Base-by-base conservation (phyloP, 2,888 invertebrate genomes). In the Hirtodrosophila trivittata region DNA sequence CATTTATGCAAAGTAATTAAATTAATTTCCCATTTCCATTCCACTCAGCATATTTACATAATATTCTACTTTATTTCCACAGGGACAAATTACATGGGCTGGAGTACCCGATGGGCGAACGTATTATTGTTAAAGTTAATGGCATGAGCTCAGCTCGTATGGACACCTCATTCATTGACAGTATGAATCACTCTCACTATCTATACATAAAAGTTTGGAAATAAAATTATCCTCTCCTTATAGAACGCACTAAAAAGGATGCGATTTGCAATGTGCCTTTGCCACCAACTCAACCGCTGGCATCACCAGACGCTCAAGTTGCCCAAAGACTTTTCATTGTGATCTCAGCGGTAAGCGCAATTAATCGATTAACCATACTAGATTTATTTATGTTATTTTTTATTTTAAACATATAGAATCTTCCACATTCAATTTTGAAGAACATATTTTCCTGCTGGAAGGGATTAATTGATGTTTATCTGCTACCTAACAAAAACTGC, bases 371-470 rank as follows among this genome's bases (percentile, higher is more conserved):
- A 9, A 1, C 8, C 1, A 38, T n/a, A n/a, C n/a, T n/a, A n/a
- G n/a, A n/a, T n/a, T n/a, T n/a, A n/a, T n/a, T n/a, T n/a, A n/a
- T n/a, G n/a, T n/a, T n/a, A n/a, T n/a, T n/a, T n/a, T n/a, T n/a
- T n/a, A n/a, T n/a, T n/a, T n/a, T n/a, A n/a, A n/a, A n/a, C n/a
- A n/a, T n/a, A n/a, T n/a, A 94, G 81, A 91, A 92, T 51, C 92
- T 97, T 38, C 96, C 97, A 9, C 94, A 96, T 73, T 93, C 94
- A 59, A 94, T 96, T 16, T 92, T 98, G 86, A 94, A 95, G 81
- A 97, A 98, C 89, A 94, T 96, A 13, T 98, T 98, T 90, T 96
- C 96, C 80, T 94, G 97, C 83, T 98, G 98, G 91, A 97, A 97
- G 4, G 94, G 95, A 88, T 92, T 98, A 7, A 97, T 97, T 57